Evolutionary conservation across 2,797 vertebrate genomes (phyloP).

Genomic region (Smutsia gigantea): DNA sequence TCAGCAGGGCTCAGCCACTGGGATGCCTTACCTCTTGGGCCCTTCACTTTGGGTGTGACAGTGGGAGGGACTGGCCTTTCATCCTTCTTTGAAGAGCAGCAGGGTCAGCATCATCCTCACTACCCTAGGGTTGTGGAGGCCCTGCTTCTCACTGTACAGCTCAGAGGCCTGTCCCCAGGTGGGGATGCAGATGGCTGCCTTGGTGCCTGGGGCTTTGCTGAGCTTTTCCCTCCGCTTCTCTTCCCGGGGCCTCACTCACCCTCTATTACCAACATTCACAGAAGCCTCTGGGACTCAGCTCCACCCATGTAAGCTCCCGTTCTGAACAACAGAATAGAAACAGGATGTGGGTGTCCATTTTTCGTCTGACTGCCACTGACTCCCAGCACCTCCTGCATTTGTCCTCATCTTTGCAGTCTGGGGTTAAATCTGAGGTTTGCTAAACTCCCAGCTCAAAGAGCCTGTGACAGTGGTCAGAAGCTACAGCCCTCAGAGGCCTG

Average conservation of each 20-base stretch:
- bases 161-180: background rate
- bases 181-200: background rate
- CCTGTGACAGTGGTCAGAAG: background rate
- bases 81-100: background rate
- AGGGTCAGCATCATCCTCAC: too few species aligned
- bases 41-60: background rate
- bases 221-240: background rate
- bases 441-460: background rate
- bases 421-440: background rate
- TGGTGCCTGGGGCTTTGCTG: background rate
- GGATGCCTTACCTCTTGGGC: background rate
- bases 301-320: background rate
- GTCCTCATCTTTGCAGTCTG: background rate
- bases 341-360: background rate
- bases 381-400: background rate
- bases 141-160: accelerated
- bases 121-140: too few species aligned
- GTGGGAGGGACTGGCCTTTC: background rate
- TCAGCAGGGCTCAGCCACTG: accelerated
- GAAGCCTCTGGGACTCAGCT: background rate
- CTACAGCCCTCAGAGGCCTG: background rate
- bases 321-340: background rate
- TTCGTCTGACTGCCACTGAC: background rate
- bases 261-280: background rate
- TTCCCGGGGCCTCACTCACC: background rate